These are phyloP conservation scores for Laothoe populi DNA, from an alignment of 2,888 invertebrate genomes.

Conservation along the genomic window DNA sequence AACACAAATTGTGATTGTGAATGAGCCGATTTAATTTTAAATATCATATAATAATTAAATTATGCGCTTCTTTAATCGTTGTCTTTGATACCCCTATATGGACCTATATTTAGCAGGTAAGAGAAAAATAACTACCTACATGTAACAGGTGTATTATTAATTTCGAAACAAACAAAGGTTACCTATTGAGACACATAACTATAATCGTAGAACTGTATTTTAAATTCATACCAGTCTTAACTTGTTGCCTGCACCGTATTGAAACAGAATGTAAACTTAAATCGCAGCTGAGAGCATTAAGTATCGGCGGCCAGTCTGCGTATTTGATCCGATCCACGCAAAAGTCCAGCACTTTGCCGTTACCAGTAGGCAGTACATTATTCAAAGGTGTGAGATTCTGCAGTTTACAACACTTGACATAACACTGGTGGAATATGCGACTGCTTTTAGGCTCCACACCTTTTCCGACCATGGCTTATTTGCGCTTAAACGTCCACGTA, in stretches of 20 bases:
- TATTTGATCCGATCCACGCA: constrained; percentile 90
- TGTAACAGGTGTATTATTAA: neutral
- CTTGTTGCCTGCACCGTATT: constrained; percentile 86
- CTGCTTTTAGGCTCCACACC: constrained; percentile 69
- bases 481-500: constrained; percentile 51
- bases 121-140: too few relatives aligned
- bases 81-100: too few relatives aligned
- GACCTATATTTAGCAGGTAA: too few relatives aligned
- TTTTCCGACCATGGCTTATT: constrained; percentile 72
- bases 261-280: constrained; percentile 88
- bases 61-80: too few relatives aligned
- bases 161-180: neutral
- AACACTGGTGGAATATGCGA: constrained; percentile 79
- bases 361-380: constrained; percentile 70
- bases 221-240: constrained; percentile 68
- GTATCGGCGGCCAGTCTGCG: constrained; percentile 90
- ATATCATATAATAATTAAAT: too few relatives aligned
- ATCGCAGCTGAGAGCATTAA: constrained; percentile 89
- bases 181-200: neutral
- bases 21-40: too few relatives aligned
- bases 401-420: constrained; percentile 79
- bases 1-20: too few relatives aligned
- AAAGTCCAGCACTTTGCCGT: constrained; percentile 86
- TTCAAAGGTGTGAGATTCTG: constrained; percentile 75
- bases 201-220: neutral